These are phyloP conservation scores for Alethe castanea DNA, from an alignment of 2,113 vertebrate genomes.

Conservation along the genomic window DNA sequence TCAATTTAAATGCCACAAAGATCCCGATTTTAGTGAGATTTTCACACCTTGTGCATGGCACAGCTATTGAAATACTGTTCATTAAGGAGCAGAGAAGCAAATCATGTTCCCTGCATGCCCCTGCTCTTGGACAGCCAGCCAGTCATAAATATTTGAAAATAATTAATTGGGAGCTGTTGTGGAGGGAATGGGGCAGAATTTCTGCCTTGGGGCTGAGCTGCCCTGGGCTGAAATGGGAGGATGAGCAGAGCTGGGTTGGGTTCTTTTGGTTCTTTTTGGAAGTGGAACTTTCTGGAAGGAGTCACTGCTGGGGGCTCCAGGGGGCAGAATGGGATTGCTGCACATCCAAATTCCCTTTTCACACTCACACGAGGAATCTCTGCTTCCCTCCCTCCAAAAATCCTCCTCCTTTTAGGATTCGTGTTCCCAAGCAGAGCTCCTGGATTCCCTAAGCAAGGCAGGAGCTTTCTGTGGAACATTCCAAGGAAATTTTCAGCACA, in stretches of 20 bases:
- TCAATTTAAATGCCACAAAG: background rate
- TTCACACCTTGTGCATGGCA: background rate
- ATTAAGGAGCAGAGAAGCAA: background rate
- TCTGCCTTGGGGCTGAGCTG: background rate
- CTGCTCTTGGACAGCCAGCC: background rate
- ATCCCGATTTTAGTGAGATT: background rate
- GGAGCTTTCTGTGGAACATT: no score
- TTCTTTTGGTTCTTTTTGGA: no score
- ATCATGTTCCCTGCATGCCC: rapidly evolving
- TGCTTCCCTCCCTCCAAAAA: background rate
- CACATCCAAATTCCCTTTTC: background rate
- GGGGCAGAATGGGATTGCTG: no score
- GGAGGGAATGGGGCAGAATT: background rate
- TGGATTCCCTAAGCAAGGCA: background rate
- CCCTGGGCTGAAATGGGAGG: background rate
- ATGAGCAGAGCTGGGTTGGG: background rate
- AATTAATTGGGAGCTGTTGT: background rate
- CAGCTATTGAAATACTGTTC: background rate
- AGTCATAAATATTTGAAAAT: background rate
- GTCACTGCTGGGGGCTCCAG: no score
- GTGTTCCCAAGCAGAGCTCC: background rate
- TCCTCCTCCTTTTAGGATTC: background rate
- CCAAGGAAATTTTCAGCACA: no score
- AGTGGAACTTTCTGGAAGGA: background rate
- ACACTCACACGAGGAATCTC: background rate